Conservation (phyloP, 2,113 vertebrate genomes). For the Poecile atricapillus region DNA sequence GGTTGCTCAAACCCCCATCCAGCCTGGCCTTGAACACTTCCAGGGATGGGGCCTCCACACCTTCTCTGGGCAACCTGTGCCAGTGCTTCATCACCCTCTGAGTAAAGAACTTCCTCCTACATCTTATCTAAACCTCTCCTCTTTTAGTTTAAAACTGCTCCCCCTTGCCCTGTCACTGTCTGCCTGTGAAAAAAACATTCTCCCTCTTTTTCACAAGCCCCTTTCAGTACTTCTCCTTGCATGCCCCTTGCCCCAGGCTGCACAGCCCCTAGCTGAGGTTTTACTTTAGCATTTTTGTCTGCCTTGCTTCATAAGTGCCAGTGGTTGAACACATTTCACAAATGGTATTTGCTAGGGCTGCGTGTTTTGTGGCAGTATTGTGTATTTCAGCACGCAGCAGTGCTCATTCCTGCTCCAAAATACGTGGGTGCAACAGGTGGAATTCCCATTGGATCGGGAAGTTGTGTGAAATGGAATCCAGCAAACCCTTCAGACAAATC, state of each 20-base stretch:
- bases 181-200: background rate
- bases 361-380: rapidly evolving
- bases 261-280: background rate
- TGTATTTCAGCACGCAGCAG: background rate
- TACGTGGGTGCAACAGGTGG: too few relatives aligned
- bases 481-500: background rate
- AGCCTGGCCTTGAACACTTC: background rate
- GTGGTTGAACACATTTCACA: background rate
- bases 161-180: background rate
- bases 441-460: background rate
- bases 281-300: background rate
- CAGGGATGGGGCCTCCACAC: background rate
- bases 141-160: background rate
- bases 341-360: background rate
- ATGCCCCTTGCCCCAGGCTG: background rate
- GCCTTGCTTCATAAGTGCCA: background rate
- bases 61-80: background rate
- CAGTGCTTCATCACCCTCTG: background rate
- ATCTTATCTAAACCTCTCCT: background rate
- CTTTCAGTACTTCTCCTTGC: background rate
- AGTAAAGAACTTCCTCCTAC: background rate
- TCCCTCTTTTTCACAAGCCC: background rate
- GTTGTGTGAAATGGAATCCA: background rate
- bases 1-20: background rate
- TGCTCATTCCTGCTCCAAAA: background rate